Evolutionary conservation across 1,140 invertebrate species (phyloP).

Genomic region (Bombus picipes): DNA sequence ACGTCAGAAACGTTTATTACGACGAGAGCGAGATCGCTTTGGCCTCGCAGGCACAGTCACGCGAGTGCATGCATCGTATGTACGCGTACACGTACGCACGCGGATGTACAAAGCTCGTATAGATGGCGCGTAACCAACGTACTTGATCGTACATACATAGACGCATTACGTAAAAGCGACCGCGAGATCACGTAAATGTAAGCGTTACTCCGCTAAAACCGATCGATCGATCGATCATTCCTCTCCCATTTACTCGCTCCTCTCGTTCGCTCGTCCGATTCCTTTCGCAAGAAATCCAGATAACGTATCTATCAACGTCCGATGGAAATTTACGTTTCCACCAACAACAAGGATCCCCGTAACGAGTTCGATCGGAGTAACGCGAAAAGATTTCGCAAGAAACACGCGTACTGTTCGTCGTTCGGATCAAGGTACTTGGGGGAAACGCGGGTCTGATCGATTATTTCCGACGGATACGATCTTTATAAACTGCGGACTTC

Average conservation of each 20-base stretch:
- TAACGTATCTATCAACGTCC: neutral
- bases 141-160: constrained; percentile 7
- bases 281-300: neutral
- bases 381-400: neutral
- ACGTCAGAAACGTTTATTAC: constrained; percentile 25
- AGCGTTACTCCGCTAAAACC: neutral
- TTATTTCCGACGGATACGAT: neutral
- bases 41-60: neutral
- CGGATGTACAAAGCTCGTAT: neutral
- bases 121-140: neutral
- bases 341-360: neutral
- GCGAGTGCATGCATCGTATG: constrained; percentile 4
- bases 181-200: neutral
- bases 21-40: constrained; percentile 39
- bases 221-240: neutral
- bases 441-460: no score
- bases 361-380: neutral
- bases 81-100: neutral
- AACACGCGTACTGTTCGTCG: neutral
- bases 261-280: neutral
- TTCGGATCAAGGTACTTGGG: neutral
- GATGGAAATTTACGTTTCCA: neutral
- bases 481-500: neutral
- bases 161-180: neutral
- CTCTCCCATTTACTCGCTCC: neutral